A percentile compares a stretch with the other conserved stretches of the same genome.
Evolutionary conservation across 2,797 vertebrate genomes (phyloP).

Genomic region (Phyllotis vaccarum): DNA sequence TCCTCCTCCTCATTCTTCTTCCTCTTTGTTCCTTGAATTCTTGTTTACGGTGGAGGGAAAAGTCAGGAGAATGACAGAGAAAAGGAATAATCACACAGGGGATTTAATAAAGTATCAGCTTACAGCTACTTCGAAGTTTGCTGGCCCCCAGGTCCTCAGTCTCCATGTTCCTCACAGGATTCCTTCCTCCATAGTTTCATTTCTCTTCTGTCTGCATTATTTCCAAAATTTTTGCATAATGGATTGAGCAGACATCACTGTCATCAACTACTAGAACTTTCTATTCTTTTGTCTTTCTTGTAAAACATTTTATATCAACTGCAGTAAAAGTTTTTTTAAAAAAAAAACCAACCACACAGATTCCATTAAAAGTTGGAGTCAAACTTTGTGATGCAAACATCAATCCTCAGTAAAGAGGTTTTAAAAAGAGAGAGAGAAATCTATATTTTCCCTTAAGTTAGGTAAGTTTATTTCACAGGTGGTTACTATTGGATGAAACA

Average conservation of each 20-base stretch:
- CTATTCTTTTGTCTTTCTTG: constrained; percentile 23
- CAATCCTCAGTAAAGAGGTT: not conserved
- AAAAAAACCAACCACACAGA: not conserved
- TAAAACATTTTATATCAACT: constrained; percentile 32
- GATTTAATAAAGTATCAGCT: not conserved
- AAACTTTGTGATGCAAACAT: constrained; percentile 10
- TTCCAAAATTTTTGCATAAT: not conserved
- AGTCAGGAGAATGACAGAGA: not conserved
- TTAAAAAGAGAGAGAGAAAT: not conserved
- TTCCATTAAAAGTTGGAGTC: not conserved
- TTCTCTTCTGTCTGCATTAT: not conserved
- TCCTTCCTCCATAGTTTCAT: not conserved
- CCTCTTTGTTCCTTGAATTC: not conserved
- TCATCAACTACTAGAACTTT: not conserved
- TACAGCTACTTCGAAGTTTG: not conserved
- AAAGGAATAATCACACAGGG: not conserved
- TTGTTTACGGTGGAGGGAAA: not conserved
- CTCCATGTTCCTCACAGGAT: not conserved
- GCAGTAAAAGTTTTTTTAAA: not conserved
- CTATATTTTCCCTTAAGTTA: not conserved
- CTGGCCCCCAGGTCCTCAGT: not conserved
- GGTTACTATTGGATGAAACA: not conserved
- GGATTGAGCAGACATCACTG: accelerated
- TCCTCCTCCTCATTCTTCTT: no score
- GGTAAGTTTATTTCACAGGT: not conserved